Base-by-base conservation (phyloP, 2,797 vertebrate species). In the Cynodonichthys magdalenae region DNA sequence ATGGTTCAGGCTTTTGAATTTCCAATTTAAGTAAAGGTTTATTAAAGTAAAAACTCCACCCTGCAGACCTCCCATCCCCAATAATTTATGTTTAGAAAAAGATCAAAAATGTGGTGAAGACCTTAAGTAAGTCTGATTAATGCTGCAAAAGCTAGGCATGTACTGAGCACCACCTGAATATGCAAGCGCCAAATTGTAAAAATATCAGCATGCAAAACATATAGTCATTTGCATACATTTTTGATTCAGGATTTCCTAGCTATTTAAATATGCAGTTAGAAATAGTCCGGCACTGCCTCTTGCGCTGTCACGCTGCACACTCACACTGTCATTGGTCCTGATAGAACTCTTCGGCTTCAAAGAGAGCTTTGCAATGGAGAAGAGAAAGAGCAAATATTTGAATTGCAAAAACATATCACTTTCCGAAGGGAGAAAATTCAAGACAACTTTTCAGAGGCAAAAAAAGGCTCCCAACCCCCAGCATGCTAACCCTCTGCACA, bases 391-490 rank as follows among this genome's bases (percentile, higher is more conserved):
- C 93, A 95, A 95, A 96, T 95, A 98, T 98, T 97, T 97, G 96
- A 96, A 98, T 97, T 97, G 97, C 96, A 97, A 97, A 94, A 98
- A 96, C 93, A 95, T 92, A 96, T 95, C 92, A 93, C 89, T 91
- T 91, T 90, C 82, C 79, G 59, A 85, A 69, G 77, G 79, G 76
- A 86, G 81, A 81, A 88, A 88, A 91, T 91, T 91, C 76, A 76
- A 92, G 90, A 92, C 89, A 93, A 93, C 92, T 94, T 93, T 91
- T 87, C 88, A 73, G 89, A 91, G 92, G 92, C 90, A 81, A 59
- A 90, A 92, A 84, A 89, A 47, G 7, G 70, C 76, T 82, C 77
- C 81, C 78, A 77, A 79, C 83, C 75, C 82, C 62, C 77, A 87
- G 79, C 74, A 77, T 81, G 82, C 83, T 41, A 80, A 90, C 86